These are phyloP conservation scores for Mythimna albipuncta DNA, from an alignment of 2,888 invertebrate genomes.

Conservation along the genomic window DNA sequence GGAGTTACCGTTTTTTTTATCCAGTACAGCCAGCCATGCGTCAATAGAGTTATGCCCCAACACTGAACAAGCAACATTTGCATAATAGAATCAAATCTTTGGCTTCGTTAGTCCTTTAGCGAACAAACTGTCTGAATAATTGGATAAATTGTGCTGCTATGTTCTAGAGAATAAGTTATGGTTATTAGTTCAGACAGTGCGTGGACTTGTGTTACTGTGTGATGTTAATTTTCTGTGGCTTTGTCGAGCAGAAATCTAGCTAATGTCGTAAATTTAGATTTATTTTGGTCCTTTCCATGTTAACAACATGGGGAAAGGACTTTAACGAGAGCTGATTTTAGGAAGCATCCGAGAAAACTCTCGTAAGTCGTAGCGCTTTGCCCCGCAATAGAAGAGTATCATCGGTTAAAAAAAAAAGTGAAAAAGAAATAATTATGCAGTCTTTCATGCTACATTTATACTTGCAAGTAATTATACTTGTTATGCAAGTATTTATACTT, in stretches of 20 bases:
- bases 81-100: constrained; percentile 66
- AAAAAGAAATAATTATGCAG: too few species aligned
- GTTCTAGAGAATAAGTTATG: constrained; percentile 36
- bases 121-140: constrained; percentile 58
- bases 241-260: constrained; percentile 9
- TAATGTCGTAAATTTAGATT: constrained; percentile 13
- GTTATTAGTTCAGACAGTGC: constrained; percentile 30
- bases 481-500: too few species aligned
- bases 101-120: constrained; percentile 64
- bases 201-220: constrained; percentile 12
- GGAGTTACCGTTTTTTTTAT: neutral
- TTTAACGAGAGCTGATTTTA: too few species aligned
- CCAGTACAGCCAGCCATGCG: neutral
- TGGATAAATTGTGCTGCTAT: constrained; percentile 41
- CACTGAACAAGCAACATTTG: constrained; percentile 57
- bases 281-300: too few species aligned
- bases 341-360: too few species aligned
- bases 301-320: too few species aligned
- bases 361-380: too few species aligned
- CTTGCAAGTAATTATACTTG: too few species aligned
- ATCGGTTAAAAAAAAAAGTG: too few species aligned
- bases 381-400: too few species aligned
- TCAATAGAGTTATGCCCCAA: neutral
- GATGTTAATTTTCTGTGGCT: constrained; percentile 6
- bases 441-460: too few species aligned